These are phyloP conservation scores for Limnephilus marmoratus DNA, from an alignment of 2,888 invertebrate species.

Conservation along the genomic window DNA sequence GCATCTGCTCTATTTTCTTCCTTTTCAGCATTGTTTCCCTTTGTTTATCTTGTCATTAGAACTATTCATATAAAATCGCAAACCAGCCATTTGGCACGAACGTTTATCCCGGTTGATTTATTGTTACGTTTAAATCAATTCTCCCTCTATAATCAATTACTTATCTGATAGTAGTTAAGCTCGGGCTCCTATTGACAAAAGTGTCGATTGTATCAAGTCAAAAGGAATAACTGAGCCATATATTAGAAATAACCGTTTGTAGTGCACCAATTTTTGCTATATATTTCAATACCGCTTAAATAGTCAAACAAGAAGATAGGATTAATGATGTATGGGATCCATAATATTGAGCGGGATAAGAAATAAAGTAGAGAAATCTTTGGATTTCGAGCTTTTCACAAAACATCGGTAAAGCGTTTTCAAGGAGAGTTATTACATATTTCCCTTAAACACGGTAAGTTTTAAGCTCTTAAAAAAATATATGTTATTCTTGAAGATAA, in stretches of 20 bases:
- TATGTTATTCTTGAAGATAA: no score
- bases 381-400: neutral
- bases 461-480: no score
- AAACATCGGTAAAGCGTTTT: neutral
- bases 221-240: neutral
- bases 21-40: neutral
- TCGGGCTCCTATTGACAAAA: neutral
- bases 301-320: neutral
- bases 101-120: constrained; percentile 2
- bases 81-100: neutral
- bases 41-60: constrained; percentile 2
- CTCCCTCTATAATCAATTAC: neutral
- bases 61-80: constrained; percentile 2
- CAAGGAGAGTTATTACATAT: no score
- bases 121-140: neutral
- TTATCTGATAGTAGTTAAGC: neutral
- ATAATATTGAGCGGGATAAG: neutral
- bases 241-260: neutral
- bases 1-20: constrained; percentile 2
- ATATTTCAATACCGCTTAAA: neutral
- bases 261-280: neutral
- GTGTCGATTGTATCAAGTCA: neutral
- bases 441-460: no score
- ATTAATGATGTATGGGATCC: neutral
- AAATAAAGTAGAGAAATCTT: neutral